Base-by-base conservation (phyloP, 2,888 invertebrate genomes). In the Nymphalis c-album region DNA sequence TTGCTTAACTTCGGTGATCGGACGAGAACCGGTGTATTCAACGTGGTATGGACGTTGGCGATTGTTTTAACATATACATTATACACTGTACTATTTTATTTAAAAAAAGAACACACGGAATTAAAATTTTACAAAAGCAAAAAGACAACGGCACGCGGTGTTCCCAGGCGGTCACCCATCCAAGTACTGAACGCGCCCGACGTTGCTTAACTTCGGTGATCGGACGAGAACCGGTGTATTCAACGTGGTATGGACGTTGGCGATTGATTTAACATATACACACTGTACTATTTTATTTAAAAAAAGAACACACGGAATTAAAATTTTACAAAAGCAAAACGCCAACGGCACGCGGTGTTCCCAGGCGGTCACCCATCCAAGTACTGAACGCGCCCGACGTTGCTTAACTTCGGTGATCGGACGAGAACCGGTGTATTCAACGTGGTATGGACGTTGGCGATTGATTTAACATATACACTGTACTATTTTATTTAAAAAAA, bases 371-470 rank as follows among this genome's bases (percentile, higher is more conserved):
- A 82, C 81, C 82, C 81, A 83, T 85, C 84, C 82, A 84, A 83
- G 83, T 79, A 80, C 79, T 81, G 78, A 40, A 40, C 81, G 77
- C 82, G 82, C 80, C 81, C 80, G 80, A 82, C 77, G 82, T 80
- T 81, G 81, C 80, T 76, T 76, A 75, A 88, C 87, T 88, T 88
- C 88, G 88, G 88, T 89, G 88, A 89, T 88, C 88, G 87, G 87
- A 88, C 87, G 87, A 88, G 87, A 88, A 87, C 85, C 87, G 86
- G 87, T 86, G 87, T 85, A 75, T 86, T 88, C 86, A 88, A 86
- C 86, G 80, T 88, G 81, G 87, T 88, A 86, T 87, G 87, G 85
- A 85, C 85, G 81, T 82, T 79, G 80, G 77, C 78, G 69, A 22
- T 22, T n/a, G n/a, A n/a, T n/a, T n/a, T n/a, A n/a, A n/a, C n/a